Conservation (phyloP, 2,797 vertebrate genomes). For the Parauchenoglanis ngamensis region DNA sequence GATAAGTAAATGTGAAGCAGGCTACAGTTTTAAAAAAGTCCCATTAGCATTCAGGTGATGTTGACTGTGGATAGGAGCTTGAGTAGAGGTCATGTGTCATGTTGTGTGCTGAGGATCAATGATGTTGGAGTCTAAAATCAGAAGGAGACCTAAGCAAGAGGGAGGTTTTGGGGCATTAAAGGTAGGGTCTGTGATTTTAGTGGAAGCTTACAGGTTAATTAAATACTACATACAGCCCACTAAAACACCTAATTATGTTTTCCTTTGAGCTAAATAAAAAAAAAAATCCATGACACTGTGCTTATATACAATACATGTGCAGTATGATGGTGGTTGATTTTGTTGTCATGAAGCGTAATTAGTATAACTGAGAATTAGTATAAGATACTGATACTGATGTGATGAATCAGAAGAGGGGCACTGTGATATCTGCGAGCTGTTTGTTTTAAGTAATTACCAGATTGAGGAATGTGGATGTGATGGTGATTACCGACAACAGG, state of each 20-base stretch:
- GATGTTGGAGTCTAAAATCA: background rate
- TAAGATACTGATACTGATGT: background rate
- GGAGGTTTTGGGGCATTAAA: background rate
- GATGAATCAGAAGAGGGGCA: background rate
- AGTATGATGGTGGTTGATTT: background rate
- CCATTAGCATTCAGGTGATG: conserved; percentile 10
- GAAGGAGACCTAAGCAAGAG: background rate
- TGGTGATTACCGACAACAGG: conserved; percentile 14
- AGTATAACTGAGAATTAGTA: background rate
- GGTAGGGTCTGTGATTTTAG: background rate
- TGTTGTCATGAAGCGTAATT: background rate
- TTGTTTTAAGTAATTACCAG: background rate
- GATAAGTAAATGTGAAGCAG: background rate
- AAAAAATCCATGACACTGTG: background rate
- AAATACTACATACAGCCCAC: background rate
- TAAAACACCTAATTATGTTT: background rate
- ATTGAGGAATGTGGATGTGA: conserved; percentile 13
- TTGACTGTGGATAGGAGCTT: too few species aligned
- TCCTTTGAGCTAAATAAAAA: background rate
- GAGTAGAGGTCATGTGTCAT: background rate
- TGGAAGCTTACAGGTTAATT: background rate
- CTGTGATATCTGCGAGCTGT: background rate
- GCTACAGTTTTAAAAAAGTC: background rate
- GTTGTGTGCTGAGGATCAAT: background rate
- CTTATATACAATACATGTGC: background rate